Base-by-base conservation (phyloP, 2,113 vertebrate genomes). In the Urocynchramus pylzowi region DNA sequence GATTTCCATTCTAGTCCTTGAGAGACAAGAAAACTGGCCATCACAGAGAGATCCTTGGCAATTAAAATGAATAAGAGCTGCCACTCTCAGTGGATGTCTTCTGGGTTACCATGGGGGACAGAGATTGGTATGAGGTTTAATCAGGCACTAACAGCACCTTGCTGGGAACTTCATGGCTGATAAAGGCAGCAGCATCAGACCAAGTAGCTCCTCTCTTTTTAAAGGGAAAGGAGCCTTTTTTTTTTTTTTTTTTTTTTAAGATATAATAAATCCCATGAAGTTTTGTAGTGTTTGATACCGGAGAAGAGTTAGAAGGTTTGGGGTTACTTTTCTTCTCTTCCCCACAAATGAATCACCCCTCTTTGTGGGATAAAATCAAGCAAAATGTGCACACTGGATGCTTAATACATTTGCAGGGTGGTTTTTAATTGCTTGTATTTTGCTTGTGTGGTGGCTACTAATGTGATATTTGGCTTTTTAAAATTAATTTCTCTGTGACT, bases 61-160 rank as follows among this genome's bases (percentile, higher is more conserved):
- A 98, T 98, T 98, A 98, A 97, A 98, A 95, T 71, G 96, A 97
- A 94, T 97, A 97, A 97, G 97, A 90, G 91, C 97, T 96, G 94
- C 64, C 67, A 60, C 97, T 98, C 98, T 98, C 98, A 97, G 97
- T 86, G 97, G 98, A 98, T 93, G 90, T 97, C 98, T 96, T 98
- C 97, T 97, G 97, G 97, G 97, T 98, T 97, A 97, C 98, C 97
- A 91, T 93, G 95, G 98, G 97, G 98, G 97, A 97, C 96, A 95
- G 35, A 87, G 96, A 97, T 95, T 98, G 97, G 97, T 97, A 97
- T 98, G 98, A 98, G 97, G 97, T 97, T 98, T 98, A 98, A 98
- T 98, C 97, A 98, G 97, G 97, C 97, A 96, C 97, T 98, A 97
- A 97, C 97, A 98, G 98, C 97, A 97, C 97, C 98, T 98, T 97